phyloP scores from a whole-genome alignment of 2,888 invertebrate genomes.

The Mechanitis mazaeus region DNA sequence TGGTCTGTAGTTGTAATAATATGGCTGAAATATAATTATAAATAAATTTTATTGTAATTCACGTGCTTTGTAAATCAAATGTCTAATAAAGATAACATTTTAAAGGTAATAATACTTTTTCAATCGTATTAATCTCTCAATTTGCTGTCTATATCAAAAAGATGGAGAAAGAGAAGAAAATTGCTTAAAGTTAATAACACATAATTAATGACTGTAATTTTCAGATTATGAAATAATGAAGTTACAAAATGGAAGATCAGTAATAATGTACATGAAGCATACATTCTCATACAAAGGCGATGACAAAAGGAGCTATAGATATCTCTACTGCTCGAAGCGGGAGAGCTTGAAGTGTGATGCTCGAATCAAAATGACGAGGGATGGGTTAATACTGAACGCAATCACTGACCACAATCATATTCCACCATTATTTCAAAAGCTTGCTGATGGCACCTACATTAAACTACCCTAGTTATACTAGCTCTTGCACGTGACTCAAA shows the following conservation, averaged over 20 bases:
- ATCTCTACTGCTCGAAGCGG: conserved; percentile 20
- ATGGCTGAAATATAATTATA: conserved; percentile 4
- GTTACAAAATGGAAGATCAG: conserved; percentile 3
- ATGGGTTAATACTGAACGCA: conserved; percentile 17
- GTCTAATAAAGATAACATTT: no score
- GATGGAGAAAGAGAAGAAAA: no score
- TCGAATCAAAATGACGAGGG: conserved; percentile 20
- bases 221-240: background rate
- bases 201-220: background rate
- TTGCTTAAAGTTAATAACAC: no score
- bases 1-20: no score
- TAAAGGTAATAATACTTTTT: no score
- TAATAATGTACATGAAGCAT: conserved; percentile 27
- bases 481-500: background rate
- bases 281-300: conserved; percentile 26
- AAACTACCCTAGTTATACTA: conserved; percentile 6
- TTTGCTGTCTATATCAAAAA: no score
- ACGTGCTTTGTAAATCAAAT: conserved; percentile 6
- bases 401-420: conserved; percentile 34
- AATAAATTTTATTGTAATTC: background rate
- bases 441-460: conserved; percentile 17
- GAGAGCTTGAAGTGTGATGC: conserved; percentile 21
- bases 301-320: conserved; percentile 14
- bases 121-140: no score
- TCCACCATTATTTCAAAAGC: conserved; percentile 23